phyloP scores from a whole-genome alignment of 1,140 invertebrate genomes.

The Musca vetustissima region DNA sequence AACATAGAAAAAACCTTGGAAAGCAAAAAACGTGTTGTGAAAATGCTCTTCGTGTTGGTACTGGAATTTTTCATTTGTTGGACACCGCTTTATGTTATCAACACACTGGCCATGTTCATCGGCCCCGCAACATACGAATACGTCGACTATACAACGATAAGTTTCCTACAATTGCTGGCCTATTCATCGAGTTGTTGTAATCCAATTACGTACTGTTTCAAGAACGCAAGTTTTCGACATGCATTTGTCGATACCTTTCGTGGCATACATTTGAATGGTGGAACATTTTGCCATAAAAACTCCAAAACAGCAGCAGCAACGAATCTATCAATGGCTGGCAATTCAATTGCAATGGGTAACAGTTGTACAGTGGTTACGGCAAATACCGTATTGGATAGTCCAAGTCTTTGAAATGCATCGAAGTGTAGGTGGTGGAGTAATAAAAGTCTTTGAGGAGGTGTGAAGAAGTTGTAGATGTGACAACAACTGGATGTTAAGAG shows the following conservation, averaged over 20 bases:
- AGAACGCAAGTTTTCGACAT: constrained; percentile 84
- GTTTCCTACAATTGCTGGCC: constrained; percentile 76
- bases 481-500: no score
- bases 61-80: constrained; percentile 90
- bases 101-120: constrained; percentile 72
- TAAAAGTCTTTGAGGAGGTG: no score
- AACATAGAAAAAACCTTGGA: constrained; percentile 54
- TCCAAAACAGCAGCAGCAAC: constrained; percentile 37
- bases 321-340: constrained; percentile 45
- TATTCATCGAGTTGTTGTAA: constrained; percentile 86
- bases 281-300: constrained; percentile 39
- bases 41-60: constrained; percentile 89
- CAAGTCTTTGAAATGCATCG: constrained; percentile 39
- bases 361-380: constrained; percentile 39
- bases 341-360: constrained; percentile 48
- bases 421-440: no score
- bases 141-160: constrained; percentile 71
- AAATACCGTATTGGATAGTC: constrained; percentile 48
- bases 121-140: constrained; percentile 67
- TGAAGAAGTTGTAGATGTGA: no score
- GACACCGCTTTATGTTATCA: constrained; percentile 84
- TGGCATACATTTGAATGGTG: constrained; percentile 35
- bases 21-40: constrained; percentile 68
- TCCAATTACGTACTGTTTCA: constrained; percentile 92
- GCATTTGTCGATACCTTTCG: constrained; percentile 66